Evolutionary conservation across 30 jellyfish, hydroid and myxozoan genomes (phyloP).

Genomic region (Pseudorhiza aurosa): DNA sequence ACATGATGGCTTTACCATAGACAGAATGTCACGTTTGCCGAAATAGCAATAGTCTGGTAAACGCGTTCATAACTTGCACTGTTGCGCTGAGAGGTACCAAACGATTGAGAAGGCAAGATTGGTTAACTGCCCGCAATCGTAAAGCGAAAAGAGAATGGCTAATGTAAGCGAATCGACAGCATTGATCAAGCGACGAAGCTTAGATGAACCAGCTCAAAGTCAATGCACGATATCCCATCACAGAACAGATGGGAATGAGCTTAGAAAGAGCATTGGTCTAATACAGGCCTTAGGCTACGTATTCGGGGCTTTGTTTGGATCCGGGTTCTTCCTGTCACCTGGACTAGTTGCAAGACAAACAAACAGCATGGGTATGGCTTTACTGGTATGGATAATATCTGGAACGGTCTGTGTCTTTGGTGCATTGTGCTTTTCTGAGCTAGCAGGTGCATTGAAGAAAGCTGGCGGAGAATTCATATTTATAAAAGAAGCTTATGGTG

Average conservation of each 20-base stretch:
- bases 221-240: too few relatives aligned
- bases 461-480: conserved; percentile 53
- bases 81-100: too few relatives aligned
- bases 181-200: too few relatives aligned
- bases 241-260: conserved; percentile 17
- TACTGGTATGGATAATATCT: conserved; percentile 44
- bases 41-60: too few relatives aligned
- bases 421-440: conserved; percentile 58
- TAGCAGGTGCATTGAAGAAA: conserved; percentile 26
- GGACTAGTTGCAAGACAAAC: conserved; percentile 61
- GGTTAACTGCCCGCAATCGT: too few relatives aligned
- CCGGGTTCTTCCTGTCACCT: conserved; percentile 58
- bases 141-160: too few relatives aligned
- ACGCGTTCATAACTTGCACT: too few relatives aligned
- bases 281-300: conserved; percentile 50
- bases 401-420: conserved; percentile 36
- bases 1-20: too few relatives aligned
- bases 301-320: conserved; percentile 46
- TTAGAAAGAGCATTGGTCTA: conserved; percentile 23
- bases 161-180: too few relatives aligned
- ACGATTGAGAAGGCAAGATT: too few relatives aligned
- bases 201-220: too few relatives aligned
- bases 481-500: conserved; percentile 46
- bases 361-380: conserved; percentile 43
- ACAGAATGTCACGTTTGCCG: too few relatives aligned